A percentile compares a stretch with the other conserved stretches of the same genome.
Conservation (phyloP, 2,888 invertebrate species). For the Desoria tigrina region DNA sequence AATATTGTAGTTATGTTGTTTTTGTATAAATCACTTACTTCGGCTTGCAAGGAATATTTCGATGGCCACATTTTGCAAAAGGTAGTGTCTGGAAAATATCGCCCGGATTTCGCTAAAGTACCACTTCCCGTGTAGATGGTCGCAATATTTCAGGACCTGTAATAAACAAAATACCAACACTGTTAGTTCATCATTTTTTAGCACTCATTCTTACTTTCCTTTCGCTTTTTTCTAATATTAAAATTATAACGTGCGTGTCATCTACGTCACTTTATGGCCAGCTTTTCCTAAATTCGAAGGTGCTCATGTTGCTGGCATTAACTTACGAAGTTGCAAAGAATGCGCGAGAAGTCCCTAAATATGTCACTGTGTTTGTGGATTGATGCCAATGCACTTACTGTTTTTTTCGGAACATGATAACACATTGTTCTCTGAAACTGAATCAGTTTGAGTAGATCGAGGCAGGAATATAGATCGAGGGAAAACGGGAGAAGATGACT, state of each 20-base stretch:
- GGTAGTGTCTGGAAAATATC: conserved; percentile 93
- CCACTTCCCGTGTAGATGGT: conserved; percentile 99
- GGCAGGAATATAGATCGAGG: conserved; percentile 52
- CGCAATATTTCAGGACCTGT: conserved; percentile 95
- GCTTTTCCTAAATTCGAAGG: no score
- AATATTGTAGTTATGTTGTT: conserved; percentile 1
- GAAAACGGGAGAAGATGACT: conserved; percentile 22
- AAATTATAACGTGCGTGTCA: no score
- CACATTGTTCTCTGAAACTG: conserved; percentile 53
- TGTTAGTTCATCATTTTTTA: no score
- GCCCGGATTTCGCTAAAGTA: conserved; percentile 99
- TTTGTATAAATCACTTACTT: conserved; percentile 69
- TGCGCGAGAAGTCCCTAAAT: no score
- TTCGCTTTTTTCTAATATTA: no score
- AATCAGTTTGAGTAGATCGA: conserved; percentile 59
- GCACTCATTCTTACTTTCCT: no score
- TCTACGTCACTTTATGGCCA: no score
- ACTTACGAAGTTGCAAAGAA: no score
- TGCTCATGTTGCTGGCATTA: no score
- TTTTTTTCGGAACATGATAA: no score
- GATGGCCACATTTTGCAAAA: conserved; percentile 94
- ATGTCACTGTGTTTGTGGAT: no score
- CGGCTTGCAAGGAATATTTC: conserved; percentile 98
- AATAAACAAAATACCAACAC: conserved; percentile 56
- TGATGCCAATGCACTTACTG: no score